Base-by-base conservation (phyloP, 1,140 invertebrate genomes). In the Branchinecta lindahli region DNA sequence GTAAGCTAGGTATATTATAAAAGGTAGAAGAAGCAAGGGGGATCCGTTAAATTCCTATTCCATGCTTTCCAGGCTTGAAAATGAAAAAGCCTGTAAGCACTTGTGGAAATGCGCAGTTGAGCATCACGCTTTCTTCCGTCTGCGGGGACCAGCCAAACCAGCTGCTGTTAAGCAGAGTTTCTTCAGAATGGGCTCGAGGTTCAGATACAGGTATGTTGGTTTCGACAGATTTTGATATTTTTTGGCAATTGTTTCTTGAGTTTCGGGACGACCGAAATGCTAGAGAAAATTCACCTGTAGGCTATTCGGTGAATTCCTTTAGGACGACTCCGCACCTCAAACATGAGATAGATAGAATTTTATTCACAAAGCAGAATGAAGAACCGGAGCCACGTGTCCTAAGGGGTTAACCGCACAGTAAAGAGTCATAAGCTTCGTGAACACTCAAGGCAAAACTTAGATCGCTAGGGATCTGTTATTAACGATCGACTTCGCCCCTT, bases 61-160 rank as follows among this genome's bases (percentile, higher is more conserved):
- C 18, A 44, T 46, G 20, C 44, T 66, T 10, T 84, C 80, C 73
- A 84, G 89, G 67, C 79, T 98, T 69, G 86, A 90, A 61, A 98
- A 96, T 78, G 94, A 98, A 78, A 96, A 98, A 78, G 95, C 96
- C 0, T 96, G 94, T 78, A 99, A 99, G 80, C 96, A 99, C 81
- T 81, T 99, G 71, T 99, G 97, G 96, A 99, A 99, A 80, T 98
- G 96, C 83, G 96, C 96, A 21, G 92, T 98, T 0, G 96, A 99
- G 78, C 94, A 98, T 82, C 96, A 99, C 80, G 91, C 94, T 0
- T 99, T 99, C 83, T 99, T 98, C 84, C 85, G 96, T 73, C 81
- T 98, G 15, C 85, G 90, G 72, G 92, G 90, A 44, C 90, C 93
- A 0, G 88, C 92, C 0, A 94, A 95, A 79, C 90, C 90, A 4